These are phyloP conservation scores for Laspeyria flexula DNA, from an alignment of 2,888 invertebrate species.

Conservation along the genomic window DNA sequence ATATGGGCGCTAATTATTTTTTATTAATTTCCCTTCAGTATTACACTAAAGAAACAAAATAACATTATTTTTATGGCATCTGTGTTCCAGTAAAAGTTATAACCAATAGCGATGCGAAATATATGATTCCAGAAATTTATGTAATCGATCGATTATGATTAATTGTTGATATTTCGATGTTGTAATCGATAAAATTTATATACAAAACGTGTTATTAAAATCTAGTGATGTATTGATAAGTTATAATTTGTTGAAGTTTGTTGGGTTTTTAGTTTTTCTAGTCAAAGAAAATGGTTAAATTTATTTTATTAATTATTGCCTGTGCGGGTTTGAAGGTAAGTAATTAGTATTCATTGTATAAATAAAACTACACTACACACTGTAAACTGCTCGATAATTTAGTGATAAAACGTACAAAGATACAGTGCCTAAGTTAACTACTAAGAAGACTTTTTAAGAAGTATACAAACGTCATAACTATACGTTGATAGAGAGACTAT, in stretches of 20 bases:
- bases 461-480: too few species aligned
- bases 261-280: constrained; percentile 35
- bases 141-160: constrained; percentile 11
- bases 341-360: too few species aligned
- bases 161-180: constrained; percentile 33
- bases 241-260: constrained; percentile 30
- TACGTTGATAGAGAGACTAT: too few species aligned
- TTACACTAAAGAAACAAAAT: too few species aligned
- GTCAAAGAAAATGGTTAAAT: constrained; percentile 31
- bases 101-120: constrained; percentile 19
- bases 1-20: too few species aligned
- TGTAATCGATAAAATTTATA: constrained; percentile 47
- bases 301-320: constrained; percentile 25
- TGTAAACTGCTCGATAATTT: too few species aligned
- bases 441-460: too few species aligned
- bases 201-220: constrained; percentile 50
- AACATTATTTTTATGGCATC: too few species aligned
- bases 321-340: constrained; percentile 42
- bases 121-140: constrained; percentile 3
- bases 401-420: too few species aligned
- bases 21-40: too few species aligned
- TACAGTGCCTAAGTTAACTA: too few species aligned
- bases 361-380: too few species aligned
- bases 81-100: neutral
- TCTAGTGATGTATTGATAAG: constrained; percentile 46